Evolutionary conservation across 1,140 invertebrate genomes (phyloP).

Genomic region (Chrysopa pallens): DNA sequence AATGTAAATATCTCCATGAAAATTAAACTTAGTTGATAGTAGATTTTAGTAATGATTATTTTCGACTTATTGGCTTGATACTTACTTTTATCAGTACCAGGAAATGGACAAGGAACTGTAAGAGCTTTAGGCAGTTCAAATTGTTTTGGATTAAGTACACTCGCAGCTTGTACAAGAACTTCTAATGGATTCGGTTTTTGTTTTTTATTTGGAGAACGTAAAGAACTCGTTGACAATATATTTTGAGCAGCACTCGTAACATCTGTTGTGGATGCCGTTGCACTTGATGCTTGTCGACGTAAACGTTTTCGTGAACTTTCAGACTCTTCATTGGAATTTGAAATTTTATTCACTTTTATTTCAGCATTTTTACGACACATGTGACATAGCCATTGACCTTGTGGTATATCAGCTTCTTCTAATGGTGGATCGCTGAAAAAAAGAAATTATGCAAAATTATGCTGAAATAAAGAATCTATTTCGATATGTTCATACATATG

Average conservation of each 20-base stretch:
- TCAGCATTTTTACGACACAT: constrained; percentile 40
- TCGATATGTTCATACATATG: too few relatives aligned
- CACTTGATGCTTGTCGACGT: constrained; percentile 11
- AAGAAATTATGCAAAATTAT: not conserved
- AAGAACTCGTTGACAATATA: not conserved
- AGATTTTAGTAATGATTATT: too few relatives aligned
- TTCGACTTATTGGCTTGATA: too few relatives aligned
- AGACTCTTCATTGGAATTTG: constrained; percentile 1
- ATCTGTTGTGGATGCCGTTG: constrained; percentile 4
- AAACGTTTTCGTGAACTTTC: constrained; percentile 1
- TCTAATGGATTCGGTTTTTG: constrained; percentile 42
- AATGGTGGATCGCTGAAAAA: constrained; percentile 68
- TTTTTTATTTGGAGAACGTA: constrained; percentile 22
- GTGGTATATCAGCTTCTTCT: constrained; percentile 73
- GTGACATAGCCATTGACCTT: constrained; percentile 79
- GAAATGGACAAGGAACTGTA: constrained; percentile 56
- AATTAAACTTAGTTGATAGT: too few relatives aligned
- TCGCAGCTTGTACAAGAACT: constrained; percentile 59
- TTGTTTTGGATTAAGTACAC: constrained; percentile 68
- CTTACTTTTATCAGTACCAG: constrained; percentile 56
- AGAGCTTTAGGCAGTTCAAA: constrained; percentile 73
- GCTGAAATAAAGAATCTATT: not conserved
- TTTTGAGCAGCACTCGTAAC: too few relatives aligned
- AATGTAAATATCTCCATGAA: too few relatives aligned
- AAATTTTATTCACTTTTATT: not conserved